Evolutionary conservation across 2,888 invertebrate species (phyloP), one percentile per base, ranked within the genome.

Genomic region (Synergus japonicus): DNA sequence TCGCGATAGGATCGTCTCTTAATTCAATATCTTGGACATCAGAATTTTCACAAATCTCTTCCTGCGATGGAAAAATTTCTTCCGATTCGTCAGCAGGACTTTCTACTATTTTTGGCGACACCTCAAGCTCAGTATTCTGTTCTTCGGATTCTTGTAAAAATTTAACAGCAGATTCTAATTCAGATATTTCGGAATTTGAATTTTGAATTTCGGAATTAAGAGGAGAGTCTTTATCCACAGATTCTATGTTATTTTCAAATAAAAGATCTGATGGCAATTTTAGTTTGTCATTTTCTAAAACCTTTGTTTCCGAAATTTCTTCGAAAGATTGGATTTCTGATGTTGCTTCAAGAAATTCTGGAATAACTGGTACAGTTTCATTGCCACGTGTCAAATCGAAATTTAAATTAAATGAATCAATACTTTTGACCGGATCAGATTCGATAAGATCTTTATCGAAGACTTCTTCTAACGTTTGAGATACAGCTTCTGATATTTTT

Each of bases 111-210:
- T 89, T 90, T 9, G 89, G 87, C 15, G 89, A 88, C 15, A 89
- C 78, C 3, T 81, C 86, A 15, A 93, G 84, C 82, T 93, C 87
- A 89, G 93, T 89, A 88, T 92, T 83, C 85, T 93, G 86, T 78
- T 93, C 85, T 91, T 93, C 90, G 79, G 91, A 91, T 76, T 91
- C 91, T 80, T 91, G 91, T 37, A 92, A 84, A 78, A 91, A 92
- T 79, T 92, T 92, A 1, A 92, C 91, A 15, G 92, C 91, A 18
- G 89, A 90, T 81, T 92, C 91, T 12, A 92, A 83, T 77, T 92
- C 91, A 4, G 90, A 90, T 77, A 90, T 90, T 65, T 91, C 91
- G 41, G 88, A 85, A 43, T 84, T 89, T 0, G 82, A 81, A n/a
- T 83, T 83, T 46, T 78, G 37, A 73, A 64, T 66, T 22, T 64